Percentiles rank a stretch among this genome's conserved stretches.
These are phyloP conservation scores for Cyprinodon brontotheroides DNA, from an alignment of 2,113 vertebrate genomes.

Conservation along the genomic window DNA sequence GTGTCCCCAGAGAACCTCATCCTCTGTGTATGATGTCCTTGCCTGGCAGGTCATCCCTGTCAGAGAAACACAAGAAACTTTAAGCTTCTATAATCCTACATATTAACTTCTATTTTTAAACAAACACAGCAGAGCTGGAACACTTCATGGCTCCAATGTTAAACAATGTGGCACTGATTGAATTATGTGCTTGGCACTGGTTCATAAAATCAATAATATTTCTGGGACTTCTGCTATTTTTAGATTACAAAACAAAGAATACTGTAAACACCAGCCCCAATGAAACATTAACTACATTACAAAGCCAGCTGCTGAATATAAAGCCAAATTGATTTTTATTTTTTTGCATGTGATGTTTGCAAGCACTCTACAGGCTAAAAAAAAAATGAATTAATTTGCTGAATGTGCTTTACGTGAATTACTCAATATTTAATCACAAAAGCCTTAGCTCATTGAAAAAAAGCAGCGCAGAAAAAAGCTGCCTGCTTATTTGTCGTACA, in stretches of 20 bases:
- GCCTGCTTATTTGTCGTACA: conserved; percentile 5
- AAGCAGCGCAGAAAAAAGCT: background rate
- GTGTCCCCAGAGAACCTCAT: conserved; percentile 98
- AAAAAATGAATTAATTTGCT: conserved; percentile 36
- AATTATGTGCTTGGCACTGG: conserved; percentile 51
- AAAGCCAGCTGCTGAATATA: conserved; percentile 55
- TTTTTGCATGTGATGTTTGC: conserved; percentile 42
- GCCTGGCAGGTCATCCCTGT: conserved; percentile 99
- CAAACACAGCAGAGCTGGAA: background rate
- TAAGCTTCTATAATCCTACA: background rate
- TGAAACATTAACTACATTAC: conserved; percentile 33
- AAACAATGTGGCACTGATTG: conserved; percentile 41
- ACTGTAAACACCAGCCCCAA: conserved; percentile 36
- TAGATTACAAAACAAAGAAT: conserved; percentile 44
- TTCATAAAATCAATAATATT: conserved; percentile 45
- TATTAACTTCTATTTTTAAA: background rate
- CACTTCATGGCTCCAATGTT: conserved; percentile 29
- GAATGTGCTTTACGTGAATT: conserved; percentile 8
- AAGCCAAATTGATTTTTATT: conserved; percentile 46
- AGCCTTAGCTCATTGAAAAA: conserved; percentile 7
- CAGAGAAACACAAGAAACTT: conserved; percentile 6
- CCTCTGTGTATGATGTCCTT: conserved; percentile 96
- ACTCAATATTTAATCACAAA: conserved; percentile 15
- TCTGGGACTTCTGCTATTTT: conserved; percentile 36
- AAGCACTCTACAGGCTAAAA: conserved; percentile 36